phyloP scores from a whole-genome alignment of 2,888 invertebrate species.

The Papilio elwesi region DNA sequence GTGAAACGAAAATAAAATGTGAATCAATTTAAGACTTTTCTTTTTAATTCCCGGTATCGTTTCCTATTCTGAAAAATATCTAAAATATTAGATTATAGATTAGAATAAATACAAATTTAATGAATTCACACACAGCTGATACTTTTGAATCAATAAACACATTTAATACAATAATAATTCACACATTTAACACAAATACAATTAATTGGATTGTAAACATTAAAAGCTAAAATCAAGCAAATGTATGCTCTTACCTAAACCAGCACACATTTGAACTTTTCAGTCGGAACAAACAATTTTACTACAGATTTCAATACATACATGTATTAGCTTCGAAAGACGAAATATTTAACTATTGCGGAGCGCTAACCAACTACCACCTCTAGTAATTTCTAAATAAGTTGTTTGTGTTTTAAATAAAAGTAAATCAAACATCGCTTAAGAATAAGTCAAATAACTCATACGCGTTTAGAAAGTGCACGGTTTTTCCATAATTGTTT shows the following conservation, averaged over 20 bases:
- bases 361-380: not conserved
- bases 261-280: constrained; percentile 68
- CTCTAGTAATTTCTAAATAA: not conserved
- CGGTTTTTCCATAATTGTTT: too few relatives aligned
- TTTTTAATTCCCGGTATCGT: constrained; percentile 31
- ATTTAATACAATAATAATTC: constrained; percentile 10
- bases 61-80: too few relatives aligned
- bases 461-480: not conserved
- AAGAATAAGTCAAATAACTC: not conserved
- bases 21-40: constrained; percentile 64
- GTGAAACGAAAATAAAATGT: constrained; percentile 83
- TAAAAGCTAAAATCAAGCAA: constrained; percentile 11
- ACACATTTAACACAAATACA: constrained; percentile 20
- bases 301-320: constrained; percentile 46
- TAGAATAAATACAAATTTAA: constrained; percentile 20
- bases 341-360: not conserved
- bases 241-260: constrained; percentile 43
- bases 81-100: too few relatives aligned
- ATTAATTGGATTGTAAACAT: not conserved
- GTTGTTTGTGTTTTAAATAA: not conserved
- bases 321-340: not conserved
- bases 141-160: constrained; percentile 9
- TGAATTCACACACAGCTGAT: constrained; percentile 23
- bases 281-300: constrained; percentile 57
- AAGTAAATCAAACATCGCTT: not conserved